Evolutionary conservation across 2,888 invertebrate genomes (phyloP), one percentile per base, ranked within the genome.

Genomic region (Euzophera pinguis): DNA sequence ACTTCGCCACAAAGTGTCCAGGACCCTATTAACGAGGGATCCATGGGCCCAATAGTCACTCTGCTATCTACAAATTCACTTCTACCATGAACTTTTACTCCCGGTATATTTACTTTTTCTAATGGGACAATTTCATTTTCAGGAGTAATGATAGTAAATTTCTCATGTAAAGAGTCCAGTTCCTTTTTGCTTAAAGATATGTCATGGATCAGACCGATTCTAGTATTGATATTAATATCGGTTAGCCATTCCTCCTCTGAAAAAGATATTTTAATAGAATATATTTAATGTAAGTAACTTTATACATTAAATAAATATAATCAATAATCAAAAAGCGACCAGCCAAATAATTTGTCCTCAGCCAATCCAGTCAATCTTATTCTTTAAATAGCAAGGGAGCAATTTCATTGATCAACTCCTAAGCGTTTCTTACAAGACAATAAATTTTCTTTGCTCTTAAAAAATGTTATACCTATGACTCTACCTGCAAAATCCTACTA

Each of bases 11-110:
- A 63, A 4, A 72, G 41, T 7, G 61, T 53, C 72, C 72, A 72
- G 1, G 61, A 56, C 14, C 71, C 72, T 14, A 71, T 17, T 12
- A 67, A 50, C 1, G 54, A 50, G 12, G 56, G 54, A 22, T 53
- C 54, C 61, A 72, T 67, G 6, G 69, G 67, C 0, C 69, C 69
- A 47, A 72, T 57, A 35, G 66, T 70, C 12, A 71, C 57, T 41
- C 69, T 60, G 5, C 38, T 38, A 12, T 13, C 38, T 3, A 38
- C 38, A 13, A 38, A 38, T 6, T 38, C 38, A 8, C 38, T 38
- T 1, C 13, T 43, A 12, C 34, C 49, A 47, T 50, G 32, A 5
- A 47, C 43, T 7, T 1, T 32, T 10, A 32, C 7, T 32, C 32
- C 32, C 1, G 32, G 32, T 10, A 32, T 10, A 32, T 32, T 32